phyloP scores from a whole-genome alignment of 1,140 invertebrate species.

The Drosophila subpulchrella region DNA sequence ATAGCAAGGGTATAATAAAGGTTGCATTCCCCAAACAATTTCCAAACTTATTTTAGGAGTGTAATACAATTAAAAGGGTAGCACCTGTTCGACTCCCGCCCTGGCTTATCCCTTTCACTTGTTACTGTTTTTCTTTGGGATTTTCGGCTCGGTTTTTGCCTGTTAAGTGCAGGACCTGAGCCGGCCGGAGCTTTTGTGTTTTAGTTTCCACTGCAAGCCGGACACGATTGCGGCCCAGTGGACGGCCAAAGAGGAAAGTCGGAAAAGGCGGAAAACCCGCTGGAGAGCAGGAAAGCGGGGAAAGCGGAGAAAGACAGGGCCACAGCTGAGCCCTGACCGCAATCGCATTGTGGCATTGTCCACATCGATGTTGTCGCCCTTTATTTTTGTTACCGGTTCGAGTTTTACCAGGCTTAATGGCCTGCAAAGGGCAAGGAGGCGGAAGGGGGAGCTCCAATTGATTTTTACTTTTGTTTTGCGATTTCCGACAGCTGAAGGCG shows the following conservation, averaged over 20 bases:
- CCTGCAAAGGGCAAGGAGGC: conserved; percentile 24
- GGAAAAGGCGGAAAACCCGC: conserved; percentile 29
- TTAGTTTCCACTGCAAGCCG: conserved; percentile 69
- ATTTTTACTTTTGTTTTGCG: conserved; percentile 67
- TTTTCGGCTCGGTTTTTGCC: conserved; percentile 62
- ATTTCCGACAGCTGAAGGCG: conserved; percentile 43
- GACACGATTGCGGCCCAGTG: conserved; percentile 55
- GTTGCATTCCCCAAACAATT: too few species aligned
- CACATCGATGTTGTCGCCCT: conserved; percentile 76
- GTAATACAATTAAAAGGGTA: neutral
- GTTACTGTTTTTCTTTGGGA: conserved; percentile 71
- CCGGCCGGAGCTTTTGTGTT: conserved; percentile 68
- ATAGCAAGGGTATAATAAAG: too few species aligned
- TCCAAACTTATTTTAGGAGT: neutral
- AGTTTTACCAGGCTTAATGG: conserved; percentile 65
- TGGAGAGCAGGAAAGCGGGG: neutral
- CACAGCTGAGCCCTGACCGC: conserved; percentile 60
- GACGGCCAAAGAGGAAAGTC: conserved; percentile 33
- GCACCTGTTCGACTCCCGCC: neutral
- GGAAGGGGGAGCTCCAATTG: conserved; percentile 44
- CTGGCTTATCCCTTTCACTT: conserved; percentile 4
- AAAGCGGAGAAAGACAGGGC: neutral
- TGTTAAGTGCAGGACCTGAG: conserved; percentile 64
- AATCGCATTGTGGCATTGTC: conserved; percentile 81
- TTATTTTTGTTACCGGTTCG: conserved; percentile 65